Conservation (phyloP, 2,888 invertebrate genomes). For the Nudaria mundana region DNA sequence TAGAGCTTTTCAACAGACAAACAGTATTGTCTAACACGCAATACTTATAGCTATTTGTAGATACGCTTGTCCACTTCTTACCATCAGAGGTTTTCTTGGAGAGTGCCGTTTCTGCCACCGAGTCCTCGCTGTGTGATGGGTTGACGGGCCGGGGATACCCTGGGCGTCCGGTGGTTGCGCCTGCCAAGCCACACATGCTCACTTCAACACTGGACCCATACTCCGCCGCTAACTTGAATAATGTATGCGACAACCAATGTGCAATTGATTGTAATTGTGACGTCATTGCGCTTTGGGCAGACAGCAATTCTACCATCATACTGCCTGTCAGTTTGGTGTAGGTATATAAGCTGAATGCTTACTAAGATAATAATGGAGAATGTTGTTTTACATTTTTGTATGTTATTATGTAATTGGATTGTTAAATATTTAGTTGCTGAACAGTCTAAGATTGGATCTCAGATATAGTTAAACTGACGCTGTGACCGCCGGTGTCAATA, state of each 20-base stretch:
- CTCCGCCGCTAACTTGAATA: too few relatives aligned
- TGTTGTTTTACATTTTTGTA: too few relatives aligned
- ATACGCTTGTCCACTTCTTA: conserved; percentile 76
- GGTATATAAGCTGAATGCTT: too few relatives aligned
- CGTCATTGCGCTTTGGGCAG: conserved; percentile 15
- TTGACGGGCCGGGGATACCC: conserved; percentile 73
- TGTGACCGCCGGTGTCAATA: too few relatives aligned
- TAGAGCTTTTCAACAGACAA: conserved; percentile 58
- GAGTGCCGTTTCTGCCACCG: conserved; percentile 89
- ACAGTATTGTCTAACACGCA: conserved; percentile 51
- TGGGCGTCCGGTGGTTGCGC: conserved; percentile 67
- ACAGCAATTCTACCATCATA: conserved; percentile 31
- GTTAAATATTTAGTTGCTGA: too few relatives aligned
- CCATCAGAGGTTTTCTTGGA: conserved; percentile 92
- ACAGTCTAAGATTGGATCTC: too few relatives aligned
- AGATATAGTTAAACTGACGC: too few relatives aligned
- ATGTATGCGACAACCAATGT: conserved; percentile 4
- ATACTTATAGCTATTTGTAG: conserved; percentile 43
- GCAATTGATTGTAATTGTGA: conserved; percentile 16
- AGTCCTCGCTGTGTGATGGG: conserved; percentile 90
- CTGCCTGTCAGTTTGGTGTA: conserved; percentile 41
- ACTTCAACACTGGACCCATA: conserved; percentile 57
- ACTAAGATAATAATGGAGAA: too few relatives aligned
- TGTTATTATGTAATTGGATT: too few relatives aligned
- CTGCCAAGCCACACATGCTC: conserved; percentile 75